These are phyloP conservation scores for Hemibagrus guttatus DNA, from an alignment of 2,797 vertebrate genomes.

Conservation along the genomic window DNA sequence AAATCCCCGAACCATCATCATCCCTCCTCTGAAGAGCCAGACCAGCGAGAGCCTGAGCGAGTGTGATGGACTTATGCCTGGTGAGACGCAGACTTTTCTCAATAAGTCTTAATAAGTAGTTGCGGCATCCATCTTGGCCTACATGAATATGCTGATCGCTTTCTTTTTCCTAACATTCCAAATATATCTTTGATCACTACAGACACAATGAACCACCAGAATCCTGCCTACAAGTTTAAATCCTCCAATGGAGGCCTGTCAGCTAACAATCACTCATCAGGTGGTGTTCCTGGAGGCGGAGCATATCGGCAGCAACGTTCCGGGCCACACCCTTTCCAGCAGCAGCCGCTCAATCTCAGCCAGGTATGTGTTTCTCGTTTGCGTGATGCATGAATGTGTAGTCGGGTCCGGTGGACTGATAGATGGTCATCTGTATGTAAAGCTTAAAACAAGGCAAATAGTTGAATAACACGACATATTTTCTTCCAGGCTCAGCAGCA, in stretches of 20 bases:
- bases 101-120: not conserved
- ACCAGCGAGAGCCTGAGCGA: slow-evolving; percentile 84
- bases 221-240: slow-evolving; percentile 92
- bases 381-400: not conserved
- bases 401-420: not conserved
- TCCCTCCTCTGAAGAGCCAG: slow-evolving; percentile 94
- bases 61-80: slow-evolving; percentile 89
- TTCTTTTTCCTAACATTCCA: not conserved
- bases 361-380: slow-evolving; percentile 77
- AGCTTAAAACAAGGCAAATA: not conserved
- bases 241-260: slow-evolving; percentile 86
- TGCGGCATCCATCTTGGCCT: not conserved
- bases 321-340: slow-evolving; percentile 90
- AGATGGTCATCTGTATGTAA: not conserved
- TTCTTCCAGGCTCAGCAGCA: slow-evolving; percentile 89
- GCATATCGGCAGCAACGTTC: slow-evolving; percentile 91
- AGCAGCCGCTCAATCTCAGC: slow-evolving; percentile 99
- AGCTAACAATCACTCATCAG: slow-evolving; percentile 87
- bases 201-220: slow-evolving; percentile 90
- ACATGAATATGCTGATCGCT: not conserved
- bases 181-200: slow-evolving; percentile 42
- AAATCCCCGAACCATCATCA: slow-evolving; percentile 94
- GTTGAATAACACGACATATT: not conserved
- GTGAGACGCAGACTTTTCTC: slow-evolving; percentile 68
- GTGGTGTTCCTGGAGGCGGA: slow-evolving; percentile 79